A percentile compares a stretch with the other conserved stretches of the same genome.
Conservation (phyloP, 2,888 invertebrate genomes). For the Polydrusus cervinus region DNA sequence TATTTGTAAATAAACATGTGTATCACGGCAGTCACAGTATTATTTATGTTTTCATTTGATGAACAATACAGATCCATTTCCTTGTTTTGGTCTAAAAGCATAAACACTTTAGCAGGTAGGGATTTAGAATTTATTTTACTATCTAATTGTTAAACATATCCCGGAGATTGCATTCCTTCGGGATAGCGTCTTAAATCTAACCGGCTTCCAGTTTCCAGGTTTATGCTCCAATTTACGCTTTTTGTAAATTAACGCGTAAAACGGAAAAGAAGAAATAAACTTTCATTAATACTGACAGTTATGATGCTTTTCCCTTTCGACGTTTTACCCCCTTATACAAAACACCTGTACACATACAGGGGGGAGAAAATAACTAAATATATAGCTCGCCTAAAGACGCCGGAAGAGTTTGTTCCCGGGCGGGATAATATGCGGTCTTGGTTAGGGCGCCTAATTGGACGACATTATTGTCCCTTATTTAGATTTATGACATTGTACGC, state of each 20-base stretch:
- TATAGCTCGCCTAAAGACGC: slow-evolving; percentile 34
- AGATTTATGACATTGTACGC: slow-evolving; percentile 46
- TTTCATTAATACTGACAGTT: slow-evolving; percentile 50
- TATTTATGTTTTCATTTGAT: too few relatives aligned
- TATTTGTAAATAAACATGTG: too few relatives aligned
- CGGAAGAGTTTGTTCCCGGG: slow-evolving; percentile 46
- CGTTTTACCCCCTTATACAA: slow-evolving; percentile 45
- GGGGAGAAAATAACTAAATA: slow-evolving; percentile 42
- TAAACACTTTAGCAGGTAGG: too few relatives aligned
- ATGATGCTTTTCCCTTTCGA: slow-evolving; percentile 43
- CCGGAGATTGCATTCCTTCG: neutral
- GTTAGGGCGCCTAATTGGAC: slow-evolving; percentile 46
- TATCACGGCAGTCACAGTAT: too few relatives aligned
- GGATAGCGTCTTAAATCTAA: slow-evolving; percentile 13
- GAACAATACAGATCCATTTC: too few relatives aligned
- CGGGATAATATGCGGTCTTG: slow-evolving; percentile 44
- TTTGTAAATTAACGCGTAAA: slow-evolving; percentile 46
- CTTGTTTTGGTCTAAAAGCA: too few relatives aligned
- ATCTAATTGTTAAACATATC: slow-evolving; percentile 6
- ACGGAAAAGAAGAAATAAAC: slow-evolving; percentile 47
- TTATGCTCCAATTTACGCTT: slow-evolving; percentile 39
- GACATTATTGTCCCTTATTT: slow-evolving; percentile 52
- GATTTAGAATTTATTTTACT: neutral
- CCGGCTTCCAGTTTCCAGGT: slow-evolving; percentile 18
- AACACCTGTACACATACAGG: slow-evolving; percentile 49